phyloP scores from a whole-genome alignment of 2,888 invertebrate genomes.

The Archips crataeganus region DNA sequence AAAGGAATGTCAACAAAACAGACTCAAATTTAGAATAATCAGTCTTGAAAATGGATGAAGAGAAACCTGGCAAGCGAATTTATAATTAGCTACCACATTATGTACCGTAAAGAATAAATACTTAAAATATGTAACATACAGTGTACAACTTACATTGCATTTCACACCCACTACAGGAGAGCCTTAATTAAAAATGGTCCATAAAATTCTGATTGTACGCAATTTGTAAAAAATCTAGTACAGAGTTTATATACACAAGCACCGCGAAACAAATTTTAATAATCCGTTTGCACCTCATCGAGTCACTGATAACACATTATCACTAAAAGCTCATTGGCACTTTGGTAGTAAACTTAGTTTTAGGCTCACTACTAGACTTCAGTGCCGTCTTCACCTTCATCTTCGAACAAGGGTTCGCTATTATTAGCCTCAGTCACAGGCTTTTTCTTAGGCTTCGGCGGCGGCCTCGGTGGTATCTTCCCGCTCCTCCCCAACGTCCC shows the following conservation, averaged over 20 bases:
- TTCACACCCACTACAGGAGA: slow-evolving; percentile 38
- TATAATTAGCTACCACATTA: slow-evolving; percentile 50
- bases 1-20: slow-evolving; percentile 74
- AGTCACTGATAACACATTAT: slow-evolving; percentile 63
- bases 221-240: slow-evolving; percentile 84
- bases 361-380: slow-evolving; percentile 88
- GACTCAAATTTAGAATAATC: slow-evolving; percentile 81
- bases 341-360: slow-evolving; percentile 65
- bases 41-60: slow-evolving; percentile 80
- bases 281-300: slow-evolving; percentile 58
- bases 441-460: slow-evolving; percentile 93
- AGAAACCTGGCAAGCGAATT: slow-evolving; percentile 61
- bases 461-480: slow-evolving; percentile 93
- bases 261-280: slow-evolving; percentile 69
- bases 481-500: slow-evolving; percentile 81
- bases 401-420: slow-evolving; percentile 92
- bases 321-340: slow-evolving; percentile 82
- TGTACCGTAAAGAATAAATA: slow-evolving; percentile 76
- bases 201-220: slow-evolving; percentile 73
- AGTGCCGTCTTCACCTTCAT: slow-evolving; percentile 95
- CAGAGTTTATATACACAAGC: slow-evolving; percentile 82
- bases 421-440: slow-evolving; percentile 84
- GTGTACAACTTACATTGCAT: slow-evolving; percentile 52
- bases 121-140: slow-evolving; percentile 70
- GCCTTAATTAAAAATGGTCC: slow-evolving; percentile 72